A percentile compares a stretch with the other conserved stretches of the same genome.
Conservation (phyloP, 2,888 invertebrate genomes). For the Limnephilus marmoratus region DNA sequence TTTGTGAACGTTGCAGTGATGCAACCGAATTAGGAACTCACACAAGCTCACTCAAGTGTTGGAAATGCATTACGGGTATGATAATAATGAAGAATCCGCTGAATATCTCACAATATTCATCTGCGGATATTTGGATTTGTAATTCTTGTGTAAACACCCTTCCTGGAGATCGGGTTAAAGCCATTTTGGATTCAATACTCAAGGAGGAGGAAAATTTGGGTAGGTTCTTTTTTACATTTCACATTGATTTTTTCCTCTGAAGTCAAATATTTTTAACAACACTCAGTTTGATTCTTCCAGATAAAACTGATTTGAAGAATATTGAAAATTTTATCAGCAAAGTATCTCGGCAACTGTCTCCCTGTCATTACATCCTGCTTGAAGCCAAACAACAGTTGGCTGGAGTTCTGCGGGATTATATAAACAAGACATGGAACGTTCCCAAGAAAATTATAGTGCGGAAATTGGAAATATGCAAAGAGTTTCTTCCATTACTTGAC, state of each 20-base stretch:
- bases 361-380: slow-evolving; percentile 82
- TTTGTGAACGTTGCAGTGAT: slow-evolving; percentile 83
- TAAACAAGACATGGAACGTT: slow-evolving; percentile 75
- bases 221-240: neutral
- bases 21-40: slow-evolving; percentile 83
- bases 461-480: slow-evolving; percentile 82
- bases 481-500: slow-evolving; percentile 81
- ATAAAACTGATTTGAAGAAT: slow-evolving; percentile 74
- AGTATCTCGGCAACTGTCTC: slow-evolving; percentile 78
- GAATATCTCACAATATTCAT: slow-evolving; percentile 67
- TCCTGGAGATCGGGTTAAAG: slow-evolving; percentile 72
- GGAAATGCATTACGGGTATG: slow-evolving; percentile 77
- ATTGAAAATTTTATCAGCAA: slow-evolving; percentile 77
- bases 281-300: slow-evolving; percentile 69
- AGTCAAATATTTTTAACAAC: neutral
- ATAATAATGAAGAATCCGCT: slow-evolving; percentile 70
- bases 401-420: slow-evolving; percentile 76
- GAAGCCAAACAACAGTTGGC: slow-evolving; percentile 84
- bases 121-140: slow-evolving; percentile 76
- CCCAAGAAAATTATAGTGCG: slow-evolving; percentile 78
- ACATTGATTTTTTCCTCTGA: neutral
- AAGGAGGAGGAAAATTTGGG: slow-evolving; percentile 31
- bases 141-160: slow-evolving; percentile 73
- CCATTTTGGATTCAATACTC: slow-evolving; percentile 71
- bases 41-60: slow-evolving; percentile 84